Conservation (phyloP, 1,140 invertebrate genomes). For the Drosophila equinoxialis region DNA sequence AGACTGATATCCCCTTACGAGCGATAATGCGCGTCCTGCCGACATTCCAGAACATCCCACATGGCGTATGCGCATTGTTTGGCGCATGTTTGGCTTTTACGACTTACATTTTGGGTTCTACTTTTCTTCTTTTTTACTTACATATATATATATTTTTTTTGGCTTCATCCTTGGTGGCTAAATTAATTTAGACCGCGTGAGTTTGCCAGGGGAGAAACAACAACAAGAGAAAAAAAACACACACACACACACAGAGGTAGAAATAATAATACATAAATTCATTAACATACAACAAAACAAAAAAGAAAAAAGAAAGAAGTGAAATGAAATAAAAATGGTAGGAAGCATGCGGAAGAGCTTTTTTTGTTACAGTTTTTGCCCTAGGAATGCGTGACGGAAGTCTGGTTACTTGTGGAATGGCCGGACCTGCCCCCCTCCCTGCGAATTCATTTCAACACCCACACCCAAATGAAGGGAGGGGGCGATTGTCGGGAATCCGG, state of each 20-base stretch:
- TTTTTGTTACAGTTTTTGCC: constrained; percentile 9
- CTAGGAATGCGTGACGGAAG: constrained; percentile 60
- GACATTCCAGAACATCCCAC: constrained; percentile 33
- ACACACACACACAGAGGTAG: constrained; percentile 32
- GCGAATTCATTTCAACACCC: too few species aligned
- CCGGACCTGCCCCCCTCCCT: background rate
- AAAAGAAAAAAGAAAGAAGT: background rate
- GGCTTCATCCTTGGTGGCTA: constrained; percentile 40
- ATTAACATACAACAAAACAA: constrained; percentile 66
- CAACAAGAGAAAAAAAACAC: constrained; percentile 24
- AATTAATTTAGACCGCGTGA: constrained; percentile 58
- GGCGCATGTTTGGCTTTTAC: constrained; percentile 58
- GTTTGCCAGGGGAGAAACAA: constrained; percentile 6
- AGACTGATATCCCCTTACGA: constrained; percentile 14
- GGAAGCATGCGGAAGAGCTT: constrained; percentile 8
- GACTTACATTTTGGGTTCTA: constrained; percentile 33
- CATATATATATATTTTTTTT: constrained; percentile 4
- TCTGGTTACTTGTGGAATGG: constrained; percentile 16
- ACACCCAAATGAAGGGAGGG: background rate
- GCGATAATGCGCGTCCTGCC: constrained; percentile 32
- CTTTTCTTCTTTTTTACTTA: background rate
- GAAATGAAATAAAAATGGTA: background rate
- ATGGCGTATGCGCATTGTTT: constrained; percentile 66
- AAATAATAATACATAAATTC: constrained; percentile 80
- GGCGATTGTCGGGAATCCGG: constrained; percentile 13